A percentile compares a stretch with the other conserved stretches of the same genome.
Conservation (phyloP, 2,888 invertebrate species). For the Callimorpha dominula region DNA sequence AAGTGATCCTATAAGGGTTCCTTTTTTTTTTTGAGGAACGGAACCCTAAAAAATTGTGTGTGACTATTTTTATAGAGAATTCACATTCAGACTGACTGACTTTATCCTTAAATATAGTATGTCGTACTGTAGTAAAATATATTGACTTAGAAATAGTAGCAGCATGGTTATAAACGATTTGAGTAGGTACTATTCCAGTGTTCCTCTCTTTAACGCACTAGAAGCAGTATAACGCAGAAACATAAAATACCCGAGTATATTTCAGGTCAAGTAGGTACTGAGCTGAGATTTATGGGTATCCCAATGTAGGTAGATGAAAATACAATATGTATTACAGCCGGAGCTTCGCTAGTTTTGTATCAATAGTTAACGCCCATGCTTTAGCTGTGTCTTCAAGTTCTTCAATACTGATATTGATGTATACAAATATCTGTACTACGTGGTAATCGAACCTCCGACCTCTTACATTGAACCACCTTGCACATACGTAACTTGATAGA, state of each 20-base stretch:
- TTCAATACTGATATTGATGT: too few species aligned
- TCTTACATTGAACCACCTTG: too few species aligned
- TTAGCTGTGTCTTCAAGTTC: background rate
- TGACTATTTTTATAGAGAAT: too few species aligned
- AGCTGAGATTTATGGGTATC: constrained; percentile 39
- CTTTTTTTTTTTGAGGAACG: too few species aligned
- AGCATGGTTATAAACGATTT: constrained; percentile 12
- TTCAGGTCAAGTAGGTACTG: constrained; percentile 30
- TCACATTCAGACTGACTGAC: background rate
- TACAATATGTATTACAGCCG: constrained; percentile 19
- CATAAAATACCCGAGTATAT: constrained; percentile 28
- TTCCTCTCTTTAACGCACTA: constrained; percentile 19
- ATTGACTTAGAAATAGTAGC: constrained; percentile 22
- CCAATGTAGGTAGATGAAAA: constrained; percentile 20
- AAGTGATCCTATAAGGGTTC: too few species aligned
- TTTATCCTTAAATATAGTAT: constrained; percentile 22
- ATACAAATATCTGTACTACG: too few species aligned
- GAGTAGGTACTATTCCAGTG: constrained; percentile 14
- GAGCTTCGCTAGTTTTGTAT: constrained; percentile 1
- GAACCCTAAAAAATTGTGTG: too few species aligned
- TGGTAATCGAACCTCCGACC: too few species aligned
- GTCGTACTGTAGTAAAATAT: constrained; percentile 21
- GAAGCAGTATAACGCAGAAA: constrained; percentile 25
- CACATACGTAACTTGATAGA: too few species aligned
- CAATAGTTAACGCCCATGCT: background rate